Evolutionary conservation across 2,797 vertebrate species (phyloP).

Genomic region (Pangasius macronema): DNA sequence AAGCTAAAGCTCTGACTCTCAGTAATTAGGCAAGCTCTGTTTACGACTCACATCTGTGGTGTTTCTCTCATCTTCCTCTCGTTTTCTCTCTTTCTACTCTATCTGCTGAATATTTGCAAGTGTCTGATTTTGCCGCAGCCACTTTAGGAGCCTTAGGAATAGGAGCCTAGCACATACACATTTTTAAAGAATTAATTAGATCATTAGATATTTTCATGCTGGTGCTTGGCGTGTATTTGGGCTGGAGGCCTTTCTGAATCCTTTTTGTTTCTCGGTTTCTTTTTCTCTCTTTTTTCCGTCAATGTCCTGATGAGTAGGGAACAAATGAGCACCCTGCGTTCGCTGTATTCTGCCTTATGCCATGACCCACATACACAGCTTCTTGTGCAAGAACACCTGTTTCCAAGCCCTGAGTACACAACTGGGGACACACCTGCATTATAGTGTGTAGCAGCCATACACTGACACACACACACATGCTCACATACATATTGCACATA

Average conservation of each 20-base stretch:
- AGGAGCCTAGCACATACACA: slow-evolving; percentile 15
- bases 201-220: slow-evolving; percentile 51
- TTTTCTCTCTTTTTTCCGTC: slow-evolving; percentile 10
- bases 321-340: slow-evolving; percentile 2
- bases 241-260: slow-evolving; percentile 22
- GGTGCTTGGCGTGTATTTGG: slow-evolving; percentile 36
- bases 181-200: slow-evolving; percentile 49
- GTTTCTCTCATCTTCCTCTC: slow-evolving; percentile 11
- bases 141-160: slow-evolving; percentile 28
- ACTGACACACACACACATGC: slow-evolving; percentile 20
- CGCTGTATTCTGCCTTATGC: not conserved
- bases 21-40: slow-evolving; percentile 57
- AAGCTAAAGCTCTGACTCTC: slow-evolving; percentile 47
- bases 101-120: slow-evolving; percentile 43
- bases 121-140: slow-evolving; percentile 25
- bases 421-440: slow-evolving; percentile 55
- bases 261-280: slow-evolving; percentile 18
- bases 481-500: slow-evolving; percentile 25
- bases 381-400: slow-evolving; percentile 59
- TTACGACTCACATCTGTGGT: slow-evolving; percentile 42
- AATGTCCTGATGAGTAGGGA: slow-evolving; percentile 15
- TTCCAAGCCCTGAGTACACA: slow-evolving; percentile 43
- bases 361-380: slow-evolving; percentile 51
- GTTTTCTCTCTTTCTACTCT: slow-evolving; percentile 17
- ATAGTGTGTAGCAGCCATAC: not conserved